Evolutionary conservation across 2,888 invertebrate genomes (phyloP), one percentile per base, ranked within the genome.

Genomic region (Trachelus iudaicus): DNA sequence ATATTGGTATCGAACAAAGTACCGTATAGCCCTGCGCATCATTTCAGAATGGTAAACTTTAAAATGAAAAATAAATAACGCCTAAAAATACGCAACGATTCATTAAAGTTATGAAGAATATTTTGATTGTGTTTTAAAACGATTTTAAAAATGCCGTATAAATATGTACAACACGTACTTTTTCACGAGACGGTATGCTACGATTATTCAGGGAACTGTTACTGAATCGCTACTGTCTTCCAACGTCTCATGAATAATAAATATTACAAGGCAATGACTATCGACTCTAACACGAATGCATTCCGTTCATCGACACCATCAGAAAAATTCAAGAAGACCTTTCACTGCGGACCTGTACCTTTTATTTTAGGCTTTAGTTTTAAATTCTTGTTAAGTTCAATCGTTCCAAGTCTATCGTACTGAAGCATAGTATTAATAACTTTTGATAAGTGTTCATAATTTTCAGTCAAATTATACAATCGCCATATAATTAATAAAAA

Each of bases 261-360:
- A 81, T 83, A 79, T 83, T 82, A 83, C 83, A 85, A 83, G 85
- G 84, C 80, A 71, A 71, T 71, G 71, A 30, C 71, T 71, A 71
- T 33, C 71, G 30, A 71, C 13, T 34, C 33, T 15, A 71, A 71
- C 71, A 13, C 71, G 71, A 71, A 71, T 71, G 13, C 23, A 33
- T 30, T 33, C 71, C 30, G 56, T 56, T 23, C 23, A 56, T 56
- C 56, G 56, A 23, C 23, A 56, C 9, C 56, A 56, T 23, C 56
- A 37, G 56, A 56, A 56, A 56, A 56, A 23, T 23, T 56, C 56
- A 56, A 56, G 40, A 40, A 40, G 56, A 23, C 56, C 56, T 56
- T 56, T 56, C 56, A 56, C 56, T 23, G 23, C 23, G 56, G 23
- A 23, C 56, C 23, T 56, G 56, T 23, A 23, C 56, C 9, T 56